Percentiles rank a stretch among this genome's conserved stretches.
Evolutionary conservation across 1,140 invertebrate species (phyloP).

Genomic region (Pygmarrhopalites habei): DNA sequence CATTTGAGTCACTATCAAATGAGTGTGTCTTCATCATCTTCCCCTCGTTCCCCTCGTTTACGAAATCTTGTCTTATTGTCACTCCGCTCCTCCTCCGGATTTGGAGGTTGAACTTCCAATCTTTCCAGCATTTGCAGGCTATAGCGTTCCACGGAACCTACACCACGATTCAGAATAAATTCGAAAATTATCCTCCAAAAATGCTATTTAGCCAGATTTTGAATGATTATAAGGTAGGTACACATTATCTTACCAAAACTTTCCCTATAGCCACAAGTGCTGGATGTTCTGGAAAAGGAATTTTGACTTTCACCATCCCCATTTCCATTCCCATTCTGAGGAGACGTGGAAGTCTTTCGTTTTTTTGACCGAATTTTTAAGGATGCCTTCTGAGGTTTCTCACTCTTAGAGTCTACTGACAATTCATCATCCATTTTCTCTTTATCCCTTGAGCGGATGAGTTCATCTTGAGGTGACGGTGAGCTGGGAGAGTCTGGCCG

Average conservation of each 20-base stretch:
- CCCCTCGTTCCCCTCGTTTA: conserved; percentile 21
- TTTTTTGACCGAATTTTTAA: conserved; percentile 33
- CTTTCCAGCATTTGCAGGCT: conserved; percentile 45
- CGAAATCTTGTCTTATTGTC: conserved; percentile 13
- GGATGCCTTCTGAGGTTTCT: conserved; percentile 17
- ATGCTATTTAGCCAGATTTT: neutral
- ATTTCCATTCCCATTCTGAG: conserved; percentile 36
- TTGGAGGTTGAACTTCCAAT: conserved; percentile 40
- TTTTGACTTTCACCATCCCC: conserved; percentile 37
- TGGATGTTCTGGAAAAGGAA: conserved; percentile 38
- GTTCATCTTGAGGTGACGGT: conserved; percentile 24
- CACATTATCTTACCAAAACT: conserved; percentile 39
- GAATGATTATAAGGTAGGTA: neutral
- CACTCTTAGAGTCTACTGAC: conserved; percentile 12
- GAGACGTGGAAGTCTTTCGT: conserved; percentile 35
- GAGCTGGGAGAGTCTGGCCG: conserved; percentile 20
- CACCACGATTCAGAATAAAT: too few relatives aligned
- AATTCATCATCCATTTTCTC: conserved; percentile 23
- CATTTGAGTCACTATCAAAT: conserved; percentile 35
- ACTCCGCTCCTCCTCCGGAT: conserved; percentile 9
- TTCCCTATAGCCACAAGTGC: conserved; percentile 38
- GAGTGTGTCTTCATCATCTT: conserved; percentile 38
- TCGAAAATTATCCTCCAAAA: conserved; percentile 3
- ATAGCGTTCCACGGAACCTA: conserved; percentile 51
- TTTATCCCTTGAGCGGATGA: conserved; percentile 10